These are phyloP conservation scores for Gyrodactylus bullatarudis DNA, from an alignment of 1,140 invertebrate species.

Conservation along the genomic window DNA sequence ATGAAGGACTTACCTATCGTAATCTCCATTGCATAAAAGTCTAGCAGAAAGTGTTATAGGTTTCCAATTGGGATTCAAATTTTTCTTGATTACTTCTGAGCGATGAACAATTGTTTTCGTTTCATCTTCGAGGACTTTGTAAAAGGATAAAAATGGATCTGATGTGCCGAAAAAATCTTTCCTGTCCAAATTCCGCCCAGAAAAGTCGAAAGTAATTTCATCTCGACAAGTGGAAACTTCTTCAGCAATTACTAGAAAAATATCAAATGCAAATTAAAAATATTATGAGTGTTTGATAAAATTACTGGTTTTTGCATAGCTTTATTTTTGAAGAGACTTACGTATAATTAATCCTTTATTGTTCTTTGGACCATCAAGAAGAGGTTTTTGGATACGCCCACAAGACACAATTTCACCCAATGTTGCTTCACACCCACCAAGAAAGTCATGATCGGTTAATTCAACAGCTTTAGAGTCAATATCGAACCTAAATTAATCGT, in stretches of 20 bases:
- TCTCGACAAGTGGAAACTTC: conserved; percentile 12
- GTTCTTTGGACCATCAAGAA: conserved; percentile 1
- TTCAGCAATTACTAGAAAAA: not conserved
- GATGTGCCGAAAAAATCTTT: conserved; percentile 25
- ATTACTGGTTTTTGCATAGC: too few species aligned
- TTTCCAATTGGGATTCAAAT: not conserved
- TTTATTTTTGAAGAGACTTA: too few species aligned
- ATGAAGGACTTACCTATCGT: conserved; percentile 8
- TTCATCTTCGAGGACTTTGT: not conserved
- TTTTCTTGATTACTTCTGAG: conserved; percentile 1
- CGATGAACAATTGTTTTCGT: conserved; percentile 16
- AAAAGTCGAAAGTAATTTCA: conserved; percentile 19
- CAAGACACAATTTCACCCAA: conserved; percentile 19
- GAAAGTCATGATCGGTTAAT: conserved; percentile 16
- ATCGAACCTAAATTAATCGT: conserved; percentile 4
- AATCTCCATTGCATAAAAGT: not conserved
- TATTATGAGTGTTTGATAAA: too few species aligned
- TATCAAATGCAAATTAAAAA: conserved; percentile 5
- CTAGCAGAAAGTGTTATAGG: conserved; percentile 1
- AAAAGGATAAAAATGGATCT: conserved; percentile 20
- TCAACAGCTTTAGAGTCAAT: conserved; percentile 7
- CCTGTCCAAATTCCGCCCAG: conserved; percentile 22
- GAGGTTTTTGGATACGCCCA: not conserved
- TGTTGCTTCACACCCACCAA: conserved; percentile 17
- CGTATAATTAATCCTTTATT: conserved; percentile 7